phyloP scores from a whole-genome alignment of 2,797 vertebrate species.

The Sebastes baramenuke region DNA sequence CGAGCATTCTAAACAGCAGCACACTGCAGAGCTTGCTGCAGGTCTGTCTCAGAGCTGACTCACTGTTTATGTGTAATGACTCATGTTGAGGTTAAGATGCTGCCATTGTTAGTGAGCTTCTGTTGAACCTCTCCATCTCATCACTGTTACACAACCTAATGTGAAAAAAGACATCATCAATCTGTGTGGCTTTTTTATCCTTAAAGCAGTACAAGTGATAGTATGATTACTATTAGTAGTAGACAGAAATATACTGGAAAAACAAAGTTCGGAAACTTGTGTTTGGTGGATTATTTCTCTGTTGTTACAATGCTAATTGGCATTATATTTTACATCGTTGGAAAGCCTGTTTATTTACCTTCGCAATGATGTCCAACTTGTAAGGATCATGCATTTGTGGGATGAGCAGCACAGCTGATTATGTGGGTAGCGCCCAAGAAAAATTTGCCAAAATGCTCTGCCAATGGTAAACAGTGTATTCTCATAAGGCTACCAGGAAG shows the following conservation, averaged over 20 bases:
- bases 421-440: too few species aligned
- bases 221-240: neutral
- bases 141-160: neutral
- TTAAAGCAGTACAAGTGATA: neutral
- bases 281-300: too few species aligned
- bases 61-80: conserved; percentile 14
- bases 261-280: too few species aligned
- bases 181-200: neutral
- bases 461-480: too few species aligned
- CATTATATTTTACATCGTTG: too few species aligned
- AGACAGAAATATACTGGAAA: neutral
- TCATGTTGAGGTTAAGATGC: neutral
- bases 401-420: too few species aligned
- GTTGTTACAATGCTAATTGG: too few species aligned
- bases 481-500: too few species aligned
- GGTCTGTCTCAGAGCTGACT: conserved; percentile 13
- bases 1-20: neutral
- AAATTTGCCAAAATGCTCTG: too few species aligned
- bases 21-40: neutral
- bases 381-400: too few species aligned
- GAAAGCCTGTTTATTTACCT: too few species aligned
- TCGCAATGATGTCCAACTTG: too few species aligned
- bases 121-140: neutral
- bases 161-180: neutral
- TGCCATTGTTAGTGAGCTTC: neutral